Evolutionary conservation across 2,113 vertebrate species (phyloP).

Genomic region (Pterophyllum scalare): DNA sequence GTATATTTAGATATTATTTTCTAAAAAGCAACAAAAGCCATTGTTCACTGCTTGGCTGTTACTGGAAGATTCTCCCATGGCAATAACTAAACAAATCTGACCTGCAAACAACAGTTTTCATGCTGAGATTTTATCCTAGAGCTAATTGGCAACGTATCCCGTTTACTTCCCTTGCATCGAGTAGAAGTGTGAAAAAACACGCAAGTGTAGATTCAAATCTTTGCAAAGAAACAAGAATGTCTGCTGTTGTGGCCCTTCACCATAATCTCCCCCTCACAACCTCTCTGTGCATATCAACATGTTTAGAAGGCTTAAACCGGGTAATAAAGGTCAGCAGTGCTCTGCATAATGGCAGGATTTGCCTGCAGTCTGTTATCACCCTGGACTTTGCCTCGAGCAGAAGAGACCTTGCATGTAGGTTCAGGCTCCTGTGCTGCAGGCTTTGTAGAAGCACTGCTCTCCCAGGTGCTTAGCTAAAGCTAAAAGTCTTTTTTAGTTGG

Average conservation of each 20-base stretch:
- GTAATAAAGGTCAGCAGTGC: conserved; percentile 18
- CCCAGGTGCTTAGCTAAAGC: background rate
- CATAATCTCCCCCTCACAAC: background rate
- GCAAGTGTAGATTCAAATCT: no score
- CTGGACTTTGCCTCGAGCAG: background rate
- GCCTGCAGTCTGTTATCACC: background rate
- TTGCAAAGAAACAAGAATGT: no score
- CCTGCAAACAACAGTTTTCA: background rate
- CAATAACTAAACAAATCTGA: background rate
- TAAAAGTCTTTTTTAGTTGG: background rate
- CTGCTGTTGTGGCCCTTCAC: background rate
- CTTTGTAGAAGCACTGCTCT: background rate
- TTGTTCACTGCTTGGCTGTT: background rate
- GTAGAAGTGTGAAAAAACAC: background rate
- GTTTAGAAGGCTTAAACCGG: conserved; percentile 8
- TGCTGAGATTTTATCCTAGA: background rate
- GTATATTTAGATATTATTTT: background rate
- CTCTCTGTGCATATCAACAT: conserved; percentile 7
- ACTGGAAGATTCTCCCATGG: background rate
- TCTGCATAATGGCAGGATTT: conserved; percentile 29
- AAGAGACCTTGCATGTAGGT: background rate
- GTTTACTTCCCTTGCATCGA: background rate
- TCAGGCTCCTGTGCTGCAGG: conserved; percentile 8
- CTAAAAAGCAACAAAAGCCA: background rate
- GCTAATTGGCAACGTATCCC: background rate